These are phyloP conservation scores for Merops nubicus DNA, from an alignment of 2,113 vertebrate genomes.

Conservation along the genomic window DNA sequence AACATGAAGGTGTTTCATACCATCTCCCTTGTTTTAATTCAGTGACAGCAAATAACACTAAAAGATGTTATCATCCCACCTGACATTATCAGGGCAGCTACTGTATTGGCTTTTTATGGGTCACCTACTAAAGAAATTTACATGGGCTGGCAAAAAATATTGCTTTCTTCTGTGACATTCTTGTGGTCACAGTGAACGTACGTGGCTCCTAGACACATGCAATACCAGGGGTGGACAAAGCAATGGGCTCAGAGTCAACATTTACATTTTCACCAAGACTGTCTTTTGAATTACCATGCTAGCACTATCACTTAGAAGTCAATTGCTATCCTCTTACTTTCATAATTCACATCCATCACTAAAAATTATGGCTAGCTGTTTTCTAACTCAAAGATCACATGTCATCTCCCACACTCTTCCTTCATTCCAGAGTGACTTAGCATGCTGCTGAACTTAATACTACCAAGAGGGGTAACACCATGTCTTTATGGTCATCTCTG, in stretches of 20 bases:
- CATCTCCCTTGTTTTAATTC: neutral
- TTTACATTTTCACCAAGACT: neutral
- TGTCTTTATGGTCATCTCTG: accelerated
- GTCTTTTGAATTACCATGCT: neutral
- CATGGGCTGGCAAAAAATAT: neutral
- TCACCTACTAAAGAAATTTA: neutral
- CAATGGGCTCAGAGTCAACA: neutral
- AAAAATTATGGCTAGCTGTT: neutral
- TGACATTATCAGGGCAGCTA: neutral
- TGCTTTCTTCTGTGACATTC: neutral
- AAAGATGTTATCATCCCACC: neutral
- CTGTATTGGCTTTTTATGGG: neutral
- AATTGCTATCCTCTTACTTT: neutral
- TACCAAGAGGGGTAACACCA: neutral
- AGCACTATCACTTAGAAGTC: neutral
- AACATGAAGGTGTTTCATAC: neutral
- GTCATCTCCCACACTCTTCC: neutral
- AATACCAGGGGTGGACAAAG: neutral
- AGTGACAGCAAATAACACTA: neutral
- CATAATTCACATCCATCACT: neutral
- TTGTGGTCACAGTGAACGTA: neutral
- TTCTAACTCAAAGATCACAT: neutral
- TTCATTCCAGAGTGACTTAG: neutral
- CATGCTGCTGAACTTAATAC: accelerated
- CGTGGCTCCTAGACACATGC: accelerated